Base-by-base conservation (phyloP, 2,797 vertebrate species). In the Poecilia velifera region DNA sequence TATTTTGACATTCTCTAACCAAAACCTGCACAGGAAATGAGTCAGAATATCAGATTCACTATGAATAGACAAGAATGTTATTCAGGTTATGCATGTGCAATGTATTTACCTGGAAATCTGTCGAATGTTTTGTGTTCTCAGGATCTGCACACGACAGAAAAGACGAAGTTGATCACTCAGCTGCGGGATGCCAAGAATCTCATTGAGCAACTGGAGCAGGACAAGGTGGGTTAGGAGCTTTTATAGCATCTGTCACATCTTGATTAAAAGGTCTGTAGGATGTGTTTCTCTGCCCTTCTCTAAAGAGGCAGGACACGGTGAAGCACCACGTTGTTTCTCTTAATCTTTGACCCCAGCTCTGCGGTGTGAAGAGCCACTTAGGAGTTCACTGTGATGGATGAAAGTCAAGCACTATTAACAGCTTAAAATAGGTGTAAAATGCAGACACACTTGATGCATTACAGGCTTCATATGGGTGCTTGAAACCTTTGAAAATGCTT, bases 131-230 rank as follows among this genome's bases (percentile, higher is more conserved):
- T 84, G 0, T 92, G n/a, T 89, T 83, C 89, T 34, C 90, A 99
- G 98, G 97, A 99, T 68, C 95, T 99, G 80, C 98, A 99, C 88
- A 97, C 97, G 76, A 93, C 96, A 88, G 98, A 99, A 93, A 99
- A 99, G 95, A 98, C 97, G 2, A 98, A 98, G 92, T 91, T 99
- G 89, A 99, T 99, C 90, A 99, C 96, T 39, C 98, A 99, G 82
- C 94, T 99, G 77, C 96, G 97, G 57, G 98, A 99, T 92, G 98
- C 98, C 82, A 99, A 99, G 95, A 97, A 99, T 92, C 96, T 97
- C 82, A 97, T 99, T 90, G 98, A 99, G 87, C 98, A 99, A 90
- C 96, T 99, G 92, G 97, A 99, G 91, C 98, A 99, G 95, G 98
- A 99, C 96, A 99, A 99, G 97, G 98, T 99, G 95, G 94, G 93